Conservation (phyloP, 2,113 vertebrate genomes). For the Corythoichthys intestinalis region DNA sequence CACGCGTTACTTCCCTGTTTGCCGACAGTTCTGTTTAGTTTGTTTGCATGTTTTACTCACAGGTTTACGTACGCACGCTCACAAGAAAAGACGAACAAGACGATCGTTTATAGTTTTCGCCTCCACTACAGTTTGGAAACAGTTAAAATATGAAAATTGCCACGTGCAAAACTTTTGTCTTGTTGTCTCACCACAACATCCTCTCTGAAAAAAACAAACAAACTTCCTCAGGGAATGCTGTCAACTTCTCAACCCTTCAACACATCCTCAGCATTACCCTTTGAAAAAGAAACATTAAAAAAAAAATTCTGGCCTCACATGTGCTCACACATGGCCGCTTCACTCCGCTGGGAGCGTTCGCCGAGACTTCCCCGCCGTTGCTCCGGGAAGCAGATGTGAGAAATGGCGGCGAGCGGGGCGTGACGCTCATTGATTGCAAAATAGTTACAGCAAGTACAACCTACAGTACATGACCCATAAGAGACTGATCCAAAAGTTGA, state of each 20-base stretch:
- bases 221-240: slow-evolving; percentile 44
- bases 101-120: slow-evolving; percentile 11
- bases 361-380: slow-evolving; percentile 51
- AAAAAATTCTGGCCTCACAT: slow-evolving; percentile 54
- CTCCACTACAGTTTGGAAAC: background rate
- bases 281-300: slow-evolving; percentile 67
- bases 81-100: slow-evolving; percentile 13
- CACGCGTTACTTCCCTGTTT: slow-evolving; percentile 58
- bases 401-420: slow-evolving; percentile 48
- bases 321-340: slow-evolving; percentile 53
- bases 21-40: slow-evolving; percentile 31
- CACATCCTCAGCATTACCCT: slow-evolving; percentile 64
- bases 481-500: too few species aligned
- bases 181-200: slow-evolving; percentile 50
- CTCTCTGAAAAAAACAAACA: slow-evolving; percentile 4
- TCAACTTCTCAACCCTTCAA: slow-evolving; percentile 70
- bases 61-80: background rate
- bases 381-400: slow-evolving; percentile 71
- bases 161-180: slow-evolving; percentile 26
- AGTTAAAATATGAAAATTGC: background rate
- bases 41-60: slow-evolving; percentile 37
- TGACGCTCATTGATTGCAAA: slow-evolving; percentile 7
- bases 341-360: slow-evolving; percentile 54
- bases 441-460: too few species aligned
- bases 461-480: too few species aligned